Percentiles rank a stretch among this genome's conserved stretches.
Evolutionary conservation across 1,140 invertebrate species (phyloP).

Genomic region (Drosophila novamexicana): DNA sequence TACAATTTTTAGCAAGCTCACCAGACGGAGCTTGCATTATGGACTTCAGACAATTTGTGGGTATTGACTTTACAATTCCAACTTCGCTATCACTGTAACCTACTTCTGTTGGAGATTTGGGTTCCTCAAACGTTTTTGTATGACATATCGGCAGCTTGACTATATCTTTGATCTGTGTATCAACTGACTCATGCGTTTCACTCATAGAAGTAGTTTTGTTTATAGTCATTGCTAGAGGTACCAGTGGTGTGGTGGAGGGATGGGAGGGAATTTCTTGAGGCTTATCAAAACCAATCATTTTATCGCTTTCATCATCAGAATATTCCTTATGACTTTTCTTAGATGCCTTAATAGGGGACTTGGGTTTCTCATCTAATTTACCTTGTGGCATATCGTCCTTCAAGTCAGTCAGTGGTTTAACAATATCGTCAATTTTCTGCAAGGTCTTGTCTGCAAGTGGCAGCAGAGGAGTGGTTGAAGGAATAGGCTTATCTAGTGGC

Average conservation of each 20-base stretch:
- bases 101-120: slow-evolving; percentile 15
- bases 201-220: not conserved
- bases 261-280: not conserved
- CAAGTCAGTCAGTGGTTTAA: not conserved
- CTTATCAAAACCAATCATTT: slow-evolving; percentile 18
- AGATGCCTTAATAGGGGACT: slow-evolving; percentile 19
- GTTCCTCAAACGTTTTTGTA: slow-evolving; percentile 3
- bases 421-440: not conserved
- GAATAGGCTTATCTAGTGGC: not conserved
- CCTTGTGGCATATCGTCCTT: not conserved
- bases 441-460: slow-evolving; percentile 12
- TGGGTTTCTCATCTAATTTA: slow-evolving; percentile 34
- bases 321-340: slow-evolving; percentile 15
- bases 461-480: not conserved
- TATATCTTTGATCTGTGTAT: not conserved
- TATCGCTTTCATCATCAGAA: slow-evolving; percentile 35
- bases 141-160: not conserved
- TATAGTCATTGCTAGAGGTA: not conserved
- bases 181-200: not conserved
- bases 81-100: slow-evolving; percentile 27
- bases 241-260: not conserved
- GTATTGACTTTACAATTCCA: not conserved
- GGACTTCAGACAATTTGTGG: too few relatives aligned
- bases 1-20: too few relatives aligned
- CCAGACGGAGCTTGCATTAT: too few relatives aligned